A percentile compares a stretch with the other conserved stretches of the same genome.
Evolutionary conservation across 2,888 invertebrate species (phyloP).

Genomic region (Alloplasta piceator): DNA sequence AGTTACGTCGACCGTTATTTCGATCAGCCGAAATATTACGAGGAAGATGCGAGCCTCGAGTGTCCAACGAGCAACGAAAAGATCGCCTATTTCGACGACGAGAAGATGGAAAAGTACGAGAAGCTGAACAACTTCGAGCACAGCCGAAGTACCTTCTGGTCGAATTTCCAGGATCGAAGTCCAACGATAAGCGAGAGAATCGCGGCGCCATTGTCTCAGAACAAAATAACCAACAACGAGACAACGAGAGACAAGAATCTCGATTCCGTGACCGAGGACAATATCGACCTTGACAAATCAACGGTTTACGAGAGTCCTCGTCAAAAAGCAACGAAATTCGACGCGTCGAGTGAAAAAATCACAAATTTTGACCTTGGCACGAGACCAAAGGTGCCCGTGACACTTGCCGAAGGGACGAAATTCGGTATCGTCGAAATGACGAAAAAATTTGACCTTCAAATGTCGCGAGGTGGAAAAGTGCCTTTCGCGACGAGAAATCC

Average conservation of each 20-base stretch:
- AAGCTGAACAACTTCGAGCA: constrained; percentile 78
- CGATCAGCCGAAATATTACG: constrained; percentile 79
- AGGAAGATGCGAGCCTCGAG: constrained; percentile 72
- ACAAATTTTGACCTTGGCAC: constrained; percentile 75
- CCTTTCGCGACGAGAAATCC: constrained; percentile 69
- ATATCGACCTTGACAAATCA: constrained; percentile 64
- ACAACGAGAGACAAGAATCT: constrained; percentile 56
- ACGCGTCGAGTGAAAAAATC: constrained; percentile 70
- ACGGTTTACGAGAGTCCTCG: constrained; percentile 59
- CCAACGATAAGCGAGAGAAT: constrained; percentile 52
- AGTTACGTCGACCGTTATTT: constrained; percentile 82
- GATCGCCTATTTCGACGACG: constrained; percentile 69
- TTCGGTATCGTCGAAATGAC: constrained; percentile 72
- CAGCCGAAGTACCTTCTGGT: constrained; percentile 71
- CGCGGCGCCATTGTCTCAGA: constrained; percentile 49
- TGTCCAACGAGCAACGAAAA: constrained; percentile 67
- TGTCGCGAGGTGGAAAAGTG: constrained; percentile 68
- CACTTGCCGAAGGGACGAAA: constrained; percentile 70
- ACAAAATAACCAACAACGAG: constrained; percentile 71
- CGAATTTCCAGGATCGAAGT: constrained; percentile 75
- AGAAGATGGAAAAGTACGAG: constrained; percentile 71
- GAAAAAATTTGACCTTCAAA: constrained; percentile 75
- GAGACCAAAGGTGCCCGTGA: constrained; percentile 73
- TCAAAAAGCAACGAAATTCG: constrained; percentile 70
- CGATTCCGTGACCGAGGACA: constrained; percentile 66